phyloP scores from a whole-genome alignment of 2,797 vertebrate species.

The Epinephelus coioides region DNA sequence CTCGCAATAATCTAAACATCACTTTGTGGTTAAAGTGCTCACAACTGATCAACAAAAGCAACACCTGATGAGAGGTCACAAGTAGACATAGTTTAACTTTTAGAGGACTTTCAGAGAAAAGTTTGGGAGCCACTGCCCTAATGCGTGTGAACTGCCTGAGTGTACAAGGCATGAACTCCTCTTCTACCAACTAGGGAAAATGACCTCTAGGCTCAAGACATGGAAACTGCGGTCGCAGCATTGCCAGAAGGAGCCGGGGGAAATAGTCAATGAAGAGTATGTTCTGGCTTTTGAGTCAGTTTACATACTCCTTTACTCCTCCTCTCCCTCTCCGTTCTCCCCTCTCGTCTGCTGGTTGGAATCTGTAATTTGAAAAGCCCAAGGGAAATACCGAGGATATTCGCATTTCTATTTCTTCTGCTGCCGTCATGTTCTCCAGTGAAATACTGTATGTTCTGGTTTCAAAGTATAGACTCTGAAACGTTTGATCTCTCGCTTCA shows the following conservation, averaged over 20 bases:
- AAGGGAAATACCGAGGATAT: conserved; percentile 81
- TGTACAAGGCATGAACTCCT: conserved; percentile 16
- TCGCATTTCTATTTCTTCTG: conserved; percentile 78
- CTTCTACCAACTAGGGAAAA: conserved; percentile 49
- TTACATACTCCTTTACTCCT: conserved; percentile 64
- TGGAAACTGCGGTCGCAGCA: conserved; percentile 72
- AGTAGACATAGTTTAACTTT: not conserved
- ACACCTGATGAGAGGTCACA: not conserved
- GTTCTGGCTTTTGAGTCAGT: conserved; percentile 70
- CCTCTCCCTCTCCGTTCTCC: conserved; percentile 47
- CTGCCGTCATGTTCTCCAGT: conserved; percentile 77
- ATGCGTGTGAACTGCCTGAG: conserved; percentile 14
- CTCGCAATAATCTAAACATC: not conserved
- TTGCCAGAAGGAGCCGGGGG: conserved; percentile 48
- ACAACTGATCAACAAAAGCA: not conserved
- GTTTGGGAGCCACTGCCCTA: not conserved
- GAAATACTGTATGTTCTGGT: conserved; percentile 70
- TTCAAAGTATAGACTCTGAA: conserved; percentile 65
- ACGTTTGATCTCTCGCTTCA: conserved; percentile 58
- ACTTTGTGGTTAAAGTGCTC: not conserved
- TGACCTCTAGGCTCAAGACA: conserved; percentile 63
- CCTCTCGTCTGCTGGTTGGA: conserved; percentile 65
- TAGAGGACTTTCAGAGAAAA: not conserved
- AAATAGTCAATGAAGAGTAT: conserved; percentile 71
- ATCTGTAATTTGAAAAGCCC: conserved; percentile 85